These are phyloP conservation scores for Thalassarche chlororhynchos DNA, from an alignment of 2,113 vertebrate genomes.

Conservation along the genomic window DNA sequence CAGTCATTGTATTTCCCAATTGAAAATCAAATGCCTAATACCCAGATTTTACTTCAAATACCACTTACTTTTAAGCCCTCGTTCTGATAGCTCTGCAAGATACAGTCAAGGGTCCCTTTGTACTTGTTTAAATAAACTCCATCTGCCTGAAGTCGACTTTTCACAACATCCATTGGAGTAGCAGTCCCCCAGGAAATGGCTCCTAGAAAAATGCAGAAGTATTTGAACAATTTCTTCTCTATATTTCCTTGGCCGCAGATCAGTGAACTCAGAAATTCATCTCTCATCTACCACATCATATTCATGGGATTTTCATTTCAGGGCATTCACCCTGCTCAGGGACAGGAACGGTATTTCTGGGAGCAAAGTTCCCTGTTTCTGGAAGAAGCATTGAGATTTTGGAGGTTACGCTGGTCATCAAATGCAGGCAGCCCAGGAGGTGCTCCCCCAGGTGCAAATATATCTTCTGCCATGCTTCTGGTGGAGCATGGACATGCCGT, in stretches of 20 bases:
- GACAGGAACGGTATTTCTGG: neutral
- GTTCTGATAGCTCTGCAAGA: slow-evolving; percentile 86
- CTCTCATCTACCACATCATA: neutral
- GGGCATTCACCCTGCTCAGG: neutral
- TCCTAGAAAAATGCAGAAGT: slow-evolving; percentile 76
- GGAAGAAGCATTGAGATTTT: neutral
- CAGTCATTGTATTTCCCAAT: neutral
- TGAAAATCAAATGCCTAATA: neutral
- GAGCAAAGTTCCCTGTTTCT: neutral
- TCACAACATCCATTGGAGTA: slow-evolving; percentile 94
- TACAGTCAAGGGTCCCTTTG: slow-evolving; percentile 89
- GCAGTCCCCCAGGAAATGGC: slow-evolving; percentile 93
- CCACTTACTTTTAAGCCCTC: slow-evolving; percentile 91
- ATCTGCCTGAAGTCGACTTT: slow-evolving; percentile 96
- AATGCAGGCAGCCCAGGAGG: neutral
- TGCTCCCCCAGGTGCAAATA: neutral
- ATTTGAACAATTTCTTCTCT: neutral
- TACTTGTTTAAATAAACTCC: slow-evolving; percentile 87
- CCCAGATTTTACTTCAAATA: neutral
- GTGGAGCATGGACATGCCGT: neutral
- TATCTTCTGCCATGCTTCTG: neutral
- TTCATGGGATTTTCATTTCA: neutral
- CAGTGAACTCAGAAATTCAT: neutral
- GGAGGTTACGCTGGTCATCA: neutral
- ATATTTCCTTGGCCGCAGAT: fast-evolving